Conservation (phyloP, 1,140 invertebrate genomes). For the Aphelenchoides avenae region DNA sequence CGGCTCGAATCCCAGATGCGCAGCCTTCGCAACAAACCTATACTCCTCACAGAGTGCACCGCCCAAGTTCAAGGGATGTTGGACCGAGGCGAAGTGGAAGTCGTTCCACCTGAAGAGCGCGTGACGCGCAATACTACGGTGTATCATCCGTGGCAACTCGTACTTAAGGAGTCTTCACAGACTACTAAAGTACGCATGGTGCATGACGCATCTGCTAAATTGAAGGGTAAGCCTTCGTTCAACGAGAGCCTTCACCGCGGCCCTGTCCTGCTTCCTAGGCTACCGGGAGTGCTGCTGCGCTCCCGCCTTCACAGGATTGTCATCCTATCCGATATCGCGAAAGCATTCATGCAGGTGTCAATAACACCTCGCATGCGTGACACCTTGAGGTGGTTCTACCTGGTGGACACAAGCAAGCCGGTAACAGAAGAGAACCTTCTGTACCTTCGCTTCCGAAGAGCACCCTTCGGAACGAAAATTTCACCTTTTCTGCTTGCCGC, state of each 20-base stretch:
- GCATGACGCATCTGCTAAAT: constrained; percentile 58
- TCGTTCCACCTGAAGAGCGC: too few species aligned
- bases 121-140: too few species aligned
- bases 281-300: constrained; percentile 25
- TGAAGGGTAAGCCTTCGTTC: constrained; percentile 35
- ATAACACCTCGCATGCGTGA: constrained; percentile 22
- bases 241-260: constrained; percentile 55
- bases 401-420: constrained; percentile 20
- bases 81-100: not conserved
- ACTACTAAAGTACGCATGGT: constrained; percentile 59
- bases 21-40: too few species aligned
- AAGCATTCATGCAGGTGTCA: constrained; percentile 37
- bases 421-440: constrained; percentile 4
- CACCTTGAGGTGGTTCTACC: constrained; percentile 36
- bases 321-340: constrained; percentile 29
- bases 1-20: too few species aligned
- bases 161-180: constrained; percentile 11
- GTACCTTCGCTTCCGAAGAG: constrained; percentile 21
- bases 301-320: constrained; percentile 8
- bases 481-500: constrained; percentile 28
- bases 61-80: too few species aligned
- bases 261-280: constrained; percentile 31
- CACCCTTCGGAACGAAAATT: constrained; percentile 27
- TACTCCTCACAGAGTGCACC: too few species aligned
- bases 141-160: too few species aligned